Conservation (phyloP, 2,888 invertebrate species). For the Limnephilus marmoratus region DNA sequence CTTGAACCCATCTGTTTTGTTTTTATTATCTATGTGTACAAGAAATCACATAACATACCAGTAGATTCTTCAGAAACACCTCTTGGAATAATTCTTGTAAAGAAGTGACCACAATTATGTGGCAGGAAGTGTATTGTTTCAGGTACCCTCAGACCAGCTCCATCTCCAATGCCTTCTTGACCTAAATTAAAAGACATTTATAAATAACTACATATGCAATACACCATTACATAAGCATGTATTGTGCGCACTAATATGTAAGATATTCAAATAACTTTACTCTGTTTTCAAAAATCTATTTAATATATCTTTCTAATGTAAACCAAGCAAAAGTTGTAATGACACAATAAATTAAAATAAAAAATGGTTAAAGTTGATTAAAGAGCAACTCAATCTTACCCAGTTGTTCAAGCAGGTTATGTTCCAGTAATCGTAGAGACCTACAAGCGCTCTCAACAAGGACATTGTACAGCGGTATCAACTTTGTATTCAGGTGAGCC, state of each 20-base stretch:
- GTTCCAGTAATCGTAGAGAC: constrained; percentile 82
- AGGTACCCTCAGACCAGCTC: constrained; percentile 77
- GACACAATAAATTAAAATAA: not conserved
- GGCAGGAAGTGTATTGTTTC: constrained; percentile 87
- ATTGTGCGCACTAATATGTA: not conserved
- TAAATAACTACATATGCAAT: not conserved
- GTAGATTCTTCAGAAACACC: constrained; percentile 82
- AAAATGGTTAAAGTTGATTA: not conserved
- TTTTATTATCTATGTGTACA: no score
- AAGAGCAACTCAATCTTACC: constrained; percentile 69
- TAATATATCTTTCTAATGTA: not conserved
- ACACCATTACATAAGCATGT: not conserved
- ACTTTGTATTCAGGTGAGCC: constrained; percentile 81
- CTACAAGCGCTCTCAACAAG: constrained; percentile 86
- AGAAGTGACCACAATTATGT: constrained; percentile 83
- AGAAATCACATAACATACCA: constrained; percentile 74
- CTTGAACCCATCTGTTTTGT: no score
- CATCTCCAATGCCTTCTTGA: constrained; percentile 76
- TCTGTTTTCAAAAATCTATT: not conserved
- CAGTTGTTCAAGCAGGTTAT: constrained; percentile 79
- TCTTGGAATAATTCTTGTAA: constrained; percentile 85
- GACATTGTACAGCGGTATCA: constrained; percentile 83
- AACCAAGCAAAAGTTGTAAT: not conserved
- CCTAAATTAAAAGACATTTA: constrained; percentile 68
- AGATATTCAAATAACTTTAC: not conserved